Evolutionary conservation across 2,113 vertebrate species (phyloP).

Genomic region (Sminthopsis crassicaudata): DNA sequence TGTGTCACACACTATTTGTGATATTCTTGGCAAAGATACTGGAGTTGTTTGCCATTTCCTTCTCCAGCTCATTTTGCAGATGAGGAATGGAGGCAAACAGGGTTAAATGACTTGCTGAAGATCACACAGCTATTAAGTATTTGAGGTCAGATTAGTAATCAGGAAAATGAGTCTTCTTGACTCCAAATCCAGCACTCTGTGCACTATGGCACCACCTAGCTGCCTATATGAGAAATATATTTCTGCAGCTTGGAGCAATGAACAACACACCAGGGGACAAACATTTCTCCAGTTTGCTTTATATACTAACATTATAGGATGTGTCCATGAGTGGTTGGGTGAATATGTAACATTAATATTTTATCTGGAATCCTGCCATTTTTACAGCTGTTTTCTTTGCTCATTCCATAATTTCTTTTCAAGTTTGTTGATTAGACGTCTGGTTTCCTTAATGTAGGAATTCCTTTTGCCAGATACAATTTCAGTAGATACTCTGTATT

Average conservation of each 20-base stretch:
- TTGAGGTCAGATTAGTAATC: background rate
- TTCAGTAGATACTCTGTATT: background rate
- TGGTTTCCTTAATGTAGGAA: background rate
- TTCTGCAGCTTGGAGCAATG: background rate
- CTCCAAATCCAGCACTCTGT: background rate
- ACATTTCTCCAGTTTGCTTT: background rate
- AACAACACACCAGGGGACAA: slow-evolving; percentile 8
- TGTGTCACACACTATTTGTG: background rate
- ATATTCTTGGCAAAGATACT: background rate
- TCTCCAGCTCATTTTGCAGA: background rate
- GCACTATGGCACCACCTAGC: background rate
- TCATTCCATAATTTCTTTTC: slow-evolving; percentile 13
- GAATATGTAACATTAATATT: background rate
- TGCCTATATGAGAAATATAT: background rate
- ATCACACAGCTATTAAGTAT: background rate
- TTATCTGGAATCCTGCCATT: background rate
- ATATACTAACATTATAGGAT: background rate
- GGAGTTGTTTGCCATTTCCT: background rate
- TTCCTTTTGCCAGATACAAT: background rate
- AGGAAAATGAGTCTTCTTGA: background rate
- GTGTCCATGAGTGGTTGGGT: background rate
- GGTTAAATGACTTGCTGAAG: background rate
- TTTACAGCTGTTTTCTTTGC: background rate
- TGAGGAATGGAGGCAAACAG: background rate
- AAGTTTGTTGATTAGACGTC: background rate